Evolutionary conservation across 2,888 invertebrate species (phyloP), one percentile per base, ranked within the genome.

Genomic region (Oeneis ivallda): DNA sequence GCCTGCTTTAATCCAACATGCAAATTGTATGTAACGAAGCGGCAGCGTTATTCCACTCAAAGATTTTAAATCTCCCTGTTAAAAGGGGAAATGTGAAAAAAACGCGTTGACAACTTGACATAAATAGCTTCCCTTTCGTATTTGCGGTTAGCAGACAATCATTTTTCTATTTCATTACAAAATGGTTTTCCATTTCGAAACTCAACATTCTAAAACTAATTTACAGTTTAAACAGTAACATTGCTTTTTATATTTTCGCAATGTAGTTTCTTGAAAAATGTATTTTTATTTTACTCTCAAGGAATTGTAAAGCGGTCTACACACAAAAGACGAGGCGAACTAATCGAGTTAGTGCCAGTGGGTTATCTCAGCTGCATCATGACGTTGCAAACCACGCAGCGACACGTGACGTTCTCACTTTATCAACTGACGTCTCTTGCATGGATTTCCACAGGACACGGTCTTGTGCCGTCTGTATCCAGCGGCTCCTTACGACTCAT

Each of bases 71-170:
- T 19, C 56, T 39, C 56, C 41, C 17, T 41, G 17, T 56, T 39
- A 45, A 61, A 62, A 67, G 39, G 52, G 41, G 60, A 53, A 64
- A 57, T 39, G 26, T 52, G 54, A 9, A 49, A 11, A 43, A 34
- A 49, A 61, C 19, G 62, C 60, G 66, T 66, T 64, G 68, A 66
- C 66, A 69, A 64, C 62, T 64, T 69, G 66, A 69, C 68, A 43
- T 65, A 65, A 68, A 65, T 65, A 52, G 62, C 62, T 60, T 54
- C 37, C 53, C 41, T 62, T 65, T 62, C 50, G 53, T 37, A 37
- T 49, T 41, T 50, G 59, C 62, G 59, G 37, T 58, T 43, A 53
- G 39, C 43, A 62, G 59, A 59, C 49, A 62, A 62, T 63, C 54
- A 54, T 57, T 61, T 65, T 67, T 67, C 57, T 58, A 53, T 58